A percentile compares a stretch with the other conserved stretches of the same genome.
Conservation (phyloP, 2,113 vertebrate genomes). For the Narcine bancroftii region DNA sequence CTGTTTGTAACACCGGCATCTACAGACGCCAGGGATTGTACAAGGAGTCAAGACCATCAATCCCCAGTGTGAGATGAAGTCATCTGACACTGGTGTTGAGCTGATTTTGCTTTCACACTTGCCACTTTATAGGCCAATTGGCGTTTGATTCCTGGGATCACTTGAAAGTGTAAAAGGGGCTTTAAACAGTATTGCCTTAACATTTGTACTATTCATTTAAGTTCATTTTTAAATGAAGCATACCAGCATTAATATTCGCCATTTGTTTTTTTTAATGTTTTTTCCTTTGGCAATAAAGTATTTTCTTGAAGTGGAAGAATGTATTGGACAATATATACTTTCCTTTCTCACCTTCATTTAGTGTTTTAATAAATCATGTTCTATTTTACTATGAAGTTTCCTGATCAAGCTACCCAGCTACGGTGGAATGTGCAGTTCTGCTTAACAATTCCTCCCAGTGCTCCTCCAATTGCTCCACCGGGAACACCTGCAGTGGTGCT, state of each 20-base stretch:
- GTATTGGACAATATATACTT: neutral
- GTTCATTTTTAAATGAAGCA: neutral
- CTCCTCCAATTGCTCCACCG: constrained; percentile 91
- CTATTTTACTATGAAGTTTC: constrained; percentile 63
- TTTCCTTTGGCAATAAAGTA: neutral
- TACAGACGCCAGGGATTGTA: no score
- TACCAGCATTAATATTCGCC: neutral
- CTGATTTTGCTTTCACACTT: no score
- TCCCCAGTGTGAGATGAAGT: no score
- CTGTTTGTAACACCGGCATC: no score
- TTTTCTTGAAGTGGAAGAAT: neutral
- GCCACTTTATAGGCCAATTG: no score
- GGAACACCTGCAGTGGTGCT: constrained; percentile 96
- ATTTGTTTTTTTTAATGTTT: neutral
- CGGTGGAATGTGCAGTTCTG: constrained; percentile 99
- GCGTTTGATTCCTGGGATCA: no score
- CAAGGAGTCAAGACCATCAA: no score
- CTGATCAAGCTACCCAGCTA: constrained; percentile 86
- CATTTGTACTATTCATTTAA: neutral
- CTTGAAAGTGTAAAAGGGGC: no score
- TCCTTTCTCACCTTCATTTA: neutral
- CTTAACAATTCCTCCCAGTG: constrained; percentile 94
- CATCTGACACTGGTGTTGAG: no score
- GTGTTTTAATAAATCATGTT: neutral
- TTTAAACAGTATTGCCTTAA: neutral